phyloP scores from a whole-genome alignment of 2,888 invertebrate genomes.

The Erebia aethiops region DNA sequence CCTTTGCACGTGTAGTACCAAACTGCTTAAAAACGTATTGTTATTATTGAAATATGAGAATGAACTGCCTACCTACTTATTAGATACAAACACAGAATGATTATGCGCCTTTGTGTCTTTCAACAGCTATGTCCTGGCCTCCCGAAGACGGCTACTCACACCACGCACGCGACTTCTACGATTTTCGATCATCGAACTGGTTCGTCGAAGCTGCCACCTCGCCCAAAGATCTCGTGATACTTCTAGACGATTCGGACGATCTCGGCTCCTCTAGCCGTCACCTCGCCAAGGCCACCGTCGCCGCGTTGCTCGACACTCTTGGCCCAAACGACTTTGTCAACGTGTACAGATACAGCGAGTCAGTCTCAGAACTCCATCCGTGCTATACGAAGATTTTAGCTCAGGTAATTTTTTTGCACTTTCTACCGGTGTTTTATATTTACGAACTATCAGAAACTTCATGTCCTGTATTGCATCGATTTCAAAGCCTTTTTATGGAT shows the following conservation, averaged over 20 bases:
- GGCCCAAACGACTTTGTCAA: constrained; percentile 99
- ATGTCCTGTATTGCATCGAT: too few relatives aligned
- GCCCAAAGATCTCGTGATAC: constrained; percentile 97
- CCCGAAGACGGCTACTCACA: constrained; percentile 90
- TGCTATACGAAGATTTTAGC: constrained; percentile 96
- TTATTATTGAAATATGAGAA: too few relatives aligned
- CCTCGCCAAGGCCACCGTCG: constrained; percentile 94
- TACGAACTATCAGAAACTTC: too few relatives aligned
- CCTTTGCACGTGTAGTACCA: too few relatives aligned
- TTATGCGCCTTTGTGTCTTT: constrained; percentile 18
- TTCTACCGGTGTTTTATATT: background rate
- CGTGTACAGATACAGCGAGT: constrained; percentile 94
- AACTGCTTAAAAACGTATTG: too few relatives aligned
- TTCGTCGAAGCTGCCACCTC: constrained; percentile 98
- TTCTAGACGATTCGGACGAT: constrained; percentile 95
- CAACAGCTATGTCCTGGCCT: constrained; percentile 89
- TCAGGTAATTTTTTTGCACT: constrained; percentile 81
- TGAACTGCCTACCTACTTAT: too few relatives aligned
- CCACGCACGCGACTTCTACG: constrained; percentile 93
- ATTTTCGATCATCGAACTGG: constrained; percentile 97
- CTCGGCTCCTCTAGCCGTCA: constrained; percentile 92
- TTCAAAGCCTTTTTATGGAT: too few relatives aligned
- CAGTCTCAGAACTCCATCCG: constrained; percentile 91
- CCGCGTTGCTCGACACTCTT: constrained; percentile 95
- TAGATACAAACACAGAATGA: too few relatives aligned